Evolutionary conservation across 2,797 vertebrate genomes (phyloP).

Genomic region (Aeoliscus strigatus): DNA sequence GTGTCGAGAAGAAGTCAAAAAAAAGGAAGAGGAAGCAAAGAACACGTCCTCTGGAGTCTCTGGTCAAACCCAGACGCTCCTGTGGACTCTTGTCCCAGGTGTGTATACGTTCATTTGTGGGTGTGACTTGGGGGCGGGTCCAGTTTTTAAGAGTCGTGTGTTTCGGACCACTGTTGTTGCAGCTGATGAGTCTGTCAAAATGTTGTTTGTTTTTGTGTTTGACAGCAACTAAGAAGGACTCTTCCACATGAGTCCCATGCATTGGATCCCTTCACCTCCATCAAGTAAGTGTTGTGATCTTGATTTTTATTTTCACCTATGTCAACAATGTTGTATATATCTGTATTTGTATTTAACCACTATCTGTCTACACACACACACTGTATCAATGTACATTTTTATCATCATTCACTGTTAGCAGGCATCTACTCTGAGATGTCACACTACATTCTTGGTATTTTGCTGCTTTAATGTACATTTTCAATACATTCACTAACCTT

Average conservation of each 20-base stretch:
- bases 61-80: slow-evolving; percentile 82
- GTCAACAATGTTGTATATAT: too few relatives aligned
- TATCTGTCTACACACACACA: too few relatives aligned
- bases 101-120: slow-evolving; percentile 25
- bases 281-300: slow-evolving; percentile 84
- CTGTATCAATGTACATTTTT: too few relatives aligned
- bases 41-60: slow-evolving; percentile 80
- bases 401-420: too few relatives aligned
- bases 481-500: too few relatives aligned
- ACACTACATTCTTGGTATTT: too few relatives aligned
- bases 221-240: slow-evolving; percentile 74
- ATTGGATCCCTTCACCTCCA: slow-evolving; percentile 81
- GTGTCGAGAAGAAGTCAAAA: slow-evolving; percentile 84
- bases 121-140: slow-evolving; percentile 5
- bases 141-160: background rate
- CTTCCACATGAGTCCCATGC: slow-evolving; percentile 71
- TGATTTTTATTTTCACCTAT: too few relatives aligned
- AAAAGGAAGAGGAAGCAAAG: slow-evolving; percentile 90
- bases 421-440: too few relatives aligned
- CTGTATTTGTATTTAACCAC: too few relatives aligned
- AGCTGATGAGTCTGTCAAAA: background rate
- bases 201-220: slow-evolving; percentile 2
- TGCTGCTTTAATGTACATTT: too few relatives aligned
- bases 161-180: background rate
- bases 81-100: slow-evolving; percentile 83